Base-by-base conservation (phyloP, 2,113 vertebrate genomes). In the Melanerpes formicivorus region DNA sequence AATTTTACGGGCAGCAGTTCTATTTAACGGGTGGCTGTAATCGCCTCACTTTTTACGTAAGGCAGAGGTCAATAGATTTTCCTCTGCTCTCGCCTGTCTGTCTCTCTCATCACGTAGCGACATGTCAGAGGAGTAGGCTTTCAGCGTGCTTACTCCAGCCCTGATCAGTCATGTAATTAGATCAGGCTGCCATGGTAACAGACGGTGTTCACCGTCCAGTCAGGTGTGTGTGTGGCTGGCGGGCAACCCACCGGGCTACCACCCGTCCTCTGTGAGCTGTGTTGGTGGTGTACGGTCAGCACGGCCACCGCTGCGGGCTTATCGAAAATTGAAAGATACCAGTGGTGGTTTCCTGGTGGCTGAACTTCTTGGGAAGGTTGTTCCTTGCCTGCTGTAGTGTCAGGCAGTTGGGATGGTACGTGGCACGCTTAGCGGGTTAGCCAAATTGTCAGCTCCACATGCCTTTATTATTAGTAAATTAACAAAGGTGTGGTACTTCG, bases 181-280 rank as follows among this genome's bases (percentile, higher is more conserved):
- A 98, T 97, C 97, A 94, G 95, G 98, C 97, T 98, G 96, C 97
- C 97, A 98, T 98, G 97, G 98, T 97, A 98, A 98, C 98, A 98
- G 97, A 97, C 97, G 95, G 97, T 97, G 93, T 96, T 96, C 95
- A 95, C 95, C 32, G 88, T 92, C 97, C 97, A 97, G 97, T 97
- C 98, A 98, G 98, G 98, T 98, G 97, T 96, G 98, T 98, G 97
- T 96, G 95, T 87, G 65, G 78, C 70, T 55, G 85, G 79, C 87
- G 79, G 96, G 95, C 83, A 80, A 95, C 91, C 83, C 87, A 21
- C 30, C 54, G 88, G 96, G 93, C 94, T 81, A 84, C 94, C 82
- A 79, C 76, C 55, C 55, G 95, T 90, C 80, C 88, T 74, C 84
- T 74, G 4, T 60, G 92, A 78, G 88, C 87, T 40, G 62, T 27